Conservation (phyloP, 2,113 vertebrate species). For the Opisthocomus hoazin region DNA sequence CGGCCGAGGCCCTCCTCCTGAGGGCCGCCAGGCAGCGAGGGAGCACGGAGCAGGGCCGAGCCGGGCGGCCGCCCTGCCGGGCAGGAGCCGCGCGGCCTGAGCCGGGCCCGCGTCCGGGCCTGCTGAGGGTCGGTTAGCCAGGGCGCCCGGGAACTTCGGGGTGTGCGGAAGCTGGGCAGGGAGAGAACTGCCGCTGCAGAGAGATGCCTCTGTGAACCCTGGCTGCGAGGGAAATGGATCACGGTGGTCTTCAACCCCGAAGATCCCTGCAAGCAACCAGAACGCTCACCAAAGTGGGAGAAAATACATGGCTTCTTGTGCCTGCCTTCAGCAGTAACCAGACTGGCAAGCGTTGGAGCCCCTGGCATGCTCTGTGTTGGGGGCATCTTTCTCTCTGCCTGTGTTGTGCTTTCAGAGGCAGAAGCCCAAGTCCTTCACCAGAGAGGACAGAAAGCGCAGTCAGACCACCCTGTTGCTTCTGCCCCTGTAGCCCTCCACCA, state of each 20-base stretch:
- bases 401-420: background rate
- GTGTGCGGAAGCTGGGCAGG: too few relatives aligned
- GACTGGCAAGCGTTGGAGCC: accelerated
- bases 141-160: too few relatives aligned
- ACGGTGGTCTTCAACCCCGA: background rate
- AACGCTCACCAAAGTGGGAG: background rate
- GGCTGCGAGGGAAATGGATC: accelerated
- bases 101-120: too few relatives aligned
- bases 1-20: background rate
- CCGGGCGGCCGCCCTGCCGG: background rate
- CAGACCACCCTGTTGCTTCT: background rate
- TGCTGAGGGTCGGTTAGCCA: background rate
- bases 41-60: background rate
- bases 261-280: background rate
- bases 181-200: too few relatives aligned
- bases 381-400: background rate
- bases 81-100: background rate
- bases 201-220: background rate
- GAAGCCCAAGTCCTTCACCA: background rate
- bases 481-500: background rate
- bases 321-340: background rate
- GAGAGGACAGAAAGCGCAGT: background rate
- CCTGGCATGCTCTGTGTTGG: background rate
- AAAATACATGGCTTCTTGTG: too few relatives aligned
- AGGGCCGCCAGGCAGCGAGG: background rate